Evolutionary conservation across 2,797 vertebrate genomes (phyloP).

Genomic region (Xiphorhynchus erythropygius): DNA sequence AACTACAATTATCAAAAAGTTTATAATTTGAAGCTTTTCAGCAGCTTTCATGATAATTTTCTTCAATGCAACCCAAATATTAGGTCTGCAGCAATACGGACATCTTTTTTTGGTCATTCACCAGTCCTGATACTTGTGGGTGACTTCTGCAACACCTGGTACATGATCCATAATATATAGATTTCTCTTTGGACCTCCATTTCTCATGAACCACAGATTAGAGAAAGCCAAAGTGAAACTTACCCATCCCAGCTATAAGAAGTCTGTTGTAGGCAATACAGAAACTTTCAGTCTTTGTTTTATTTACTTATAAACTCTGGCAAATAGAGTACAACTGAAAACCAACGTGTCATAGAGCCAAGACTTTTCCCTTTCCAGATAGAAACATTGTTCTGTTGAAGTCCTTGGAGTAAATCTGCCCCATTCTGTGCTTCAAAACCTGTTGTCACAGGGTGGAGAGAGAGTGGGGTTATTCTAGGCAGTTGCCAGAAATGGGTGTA

Average conservation of each 20-base stretch:
- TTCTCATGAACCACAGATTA: neutral
- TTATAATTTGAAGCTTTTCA: constrained; percentile 9
- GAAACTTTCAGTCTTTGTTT: neutral
- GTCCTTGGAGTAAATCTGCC: neutral
- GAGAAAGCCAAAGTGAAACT: neutral
- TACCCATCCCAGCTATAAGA: neutral
- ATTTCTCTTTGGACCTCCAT: neutral
- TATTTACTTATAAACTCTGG: neutral
- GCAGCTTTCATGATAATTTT: neutral
- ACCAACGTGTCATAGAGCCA: neutral
- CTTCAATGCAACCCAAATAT: neutral
- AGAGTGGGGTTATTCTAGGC: neutral
- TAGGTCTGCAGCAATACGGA: neutral
- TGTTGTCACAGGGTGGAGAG: neutral
- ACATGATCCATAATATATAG: neutral
- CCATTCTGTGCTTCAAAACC: neutral
- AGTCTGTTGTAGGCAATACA: neutral
- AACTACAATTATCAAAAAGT: neutral
- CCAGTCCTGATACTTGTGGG: neutral
- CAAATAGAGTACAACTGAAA: neutral
- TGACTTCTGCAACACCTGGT: neutral
- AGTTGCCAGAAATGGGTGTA: neutral
- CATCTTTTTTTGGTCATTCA: neutral
- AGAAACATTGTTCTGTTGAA: neutral
- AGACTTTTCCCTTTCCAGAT: neutral